Evolutionary conservation across 2,888 invertebrate genomes (phyloP), one percentile per base, ranked within the genome.

Genomic region (Phrixothrix hirtus): DNA sequence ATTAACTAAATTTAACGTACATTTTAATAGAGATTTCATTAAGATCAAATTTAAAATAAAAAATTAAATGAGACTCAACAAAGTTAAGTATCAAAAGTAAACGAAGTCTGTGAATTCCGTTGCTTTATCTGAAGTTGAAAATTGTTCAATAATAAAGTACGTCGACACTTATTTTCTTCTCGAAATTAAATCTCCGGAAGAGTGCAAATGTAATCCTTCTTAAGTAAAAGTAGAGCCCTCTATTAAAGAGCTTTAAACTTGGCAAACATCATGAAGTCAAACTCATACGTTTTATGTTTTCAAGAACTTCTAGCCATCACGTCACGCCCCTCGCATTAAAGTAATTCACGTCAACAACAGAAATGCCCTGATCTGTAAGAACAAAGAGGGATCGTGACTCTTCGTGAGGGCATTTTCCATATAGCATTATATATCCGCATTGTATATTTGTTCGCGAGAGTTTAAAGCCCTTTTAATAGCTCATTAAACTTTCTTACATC

Each of bases 401-500:
- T 25, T 43, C 39, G 39, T 39, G 30, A 32, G 32, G 37, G 30
- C 45, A 48, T 15, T 27, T 49, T 39, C 5, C 21, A 32, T 38
- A 54, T 37, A 44, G 44, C 31, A 48, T 42, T 59, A 58, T 59
- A 61, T 53, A 60, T 60, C 58, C 58, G 57, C 59, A 61, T 61
- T 62, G 61, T 62, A 57, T 62, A 62, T 62, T 63, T 62, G 62
- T 57, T 53, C 44, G 56, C 46, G 38, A 47, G 60, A 63, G 59
- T 61, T 60, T 60, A 60, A 56, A 60, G 61, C 58, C 55, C 57
- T 53, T 61, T 61, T 64, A 63, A 64, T 63, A 64, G 61, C 62
- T 63, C 63, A 62, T 63, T 63, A 63, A 63, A 64, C 59, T 62
- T 62, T 60, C 58, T 58, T 60, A 57, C 58, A 55, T 60, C 56